These are phyloP conservation scores for Drosophila macrospina DNA, from an alignment of 2,888 invertebrate genomes.

Conservation along the genomic window DNA sequence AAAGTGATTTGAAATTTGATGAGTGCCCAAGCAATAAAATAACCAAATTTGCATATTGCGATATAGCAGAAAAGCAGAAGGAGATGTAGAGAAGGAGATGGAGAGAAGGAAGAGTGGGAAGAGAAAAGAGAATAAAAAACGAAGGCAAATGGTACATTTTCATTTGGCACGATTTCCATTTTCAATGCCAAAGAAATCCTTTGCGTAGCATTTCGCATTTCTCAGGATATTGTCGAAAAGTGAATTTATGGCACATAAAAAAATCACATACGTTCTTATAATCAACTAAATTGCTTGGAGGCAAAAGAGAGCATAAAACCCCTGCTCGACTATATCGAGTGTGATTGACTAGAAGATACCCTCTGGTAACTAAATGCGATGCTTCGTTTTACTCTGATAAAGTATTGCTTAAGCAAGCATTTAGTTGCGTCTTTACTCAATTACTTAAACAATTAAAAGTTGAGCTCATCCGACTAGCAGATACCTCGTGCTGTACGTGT, in stretches of 20 bases:
- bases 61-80: not conserved
- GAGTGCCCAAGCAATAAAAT: constrained; percentile 60
- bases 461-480: no score
- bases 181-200: constrained; percentile 10
- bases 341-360: not conserved
- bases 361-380: no score
- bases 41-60: constrained; percentile 49
- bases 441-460: no score
- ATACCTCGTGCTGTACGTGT: no score
- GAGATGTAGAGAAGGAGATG: no score
- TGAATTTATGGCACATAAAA: constrained; percentile 30
- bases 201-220: constrained; percentile 4
- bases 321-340: not conserved
- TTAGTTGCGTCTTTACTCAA: no score
- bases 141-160: constrained; percentile 13
- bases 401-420: no score
- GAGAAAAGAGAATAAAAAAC: not conserved
- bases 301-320: not conserved
- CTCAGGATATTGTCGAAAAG: constrained; percentile 17
- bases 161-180: constrained; percentile 31
- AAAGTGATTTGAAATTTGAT: constrained; percentile 74
- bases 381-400: no score
- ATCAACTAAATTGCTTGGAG: constrained; percentile 18
- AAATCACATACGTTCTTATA: constrained; percentile 15
- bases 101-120: not conserved